phyloP scores from a whole-genome alignment of 2,113 vertebrate species.

The Phalacrocorax carbo region DNA sequence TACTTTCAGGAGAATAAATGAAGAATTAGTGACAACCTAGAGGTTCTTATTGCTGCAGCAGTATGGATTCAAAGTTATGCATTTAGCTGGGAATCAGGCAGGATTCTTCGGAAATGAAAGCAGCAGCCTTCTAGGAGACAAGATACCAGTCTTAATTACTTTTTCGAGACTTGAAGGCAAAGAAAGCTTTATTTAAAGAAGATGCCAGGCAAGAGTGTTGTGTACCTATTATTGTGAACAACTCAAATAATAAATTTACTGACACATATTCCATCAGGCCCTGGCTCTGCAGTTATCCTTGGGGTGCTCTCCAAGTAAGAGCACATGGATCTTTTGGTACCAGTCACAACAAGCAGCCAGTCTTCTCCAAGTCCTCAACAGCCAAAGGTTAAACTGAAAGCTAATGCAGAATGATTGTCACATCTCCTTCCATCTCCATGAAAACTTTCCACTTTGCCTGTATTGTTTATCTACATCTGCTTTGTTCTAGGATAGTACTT shows the following conservation, averaged over 20 bases:
- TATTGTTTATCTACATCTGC: not conserved
- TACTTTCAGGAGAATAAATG: not conserved
- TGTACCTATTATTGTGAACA: not conserved
- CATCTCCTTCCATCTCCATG: not conserved
- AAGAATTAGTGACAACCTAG: not conserved
- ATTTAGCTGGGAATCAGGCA: not conserved
- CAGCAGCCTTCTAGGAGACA: not conserved
- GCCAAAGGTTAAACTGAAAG: not conserved
- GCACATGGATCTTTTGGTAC: not conserved
- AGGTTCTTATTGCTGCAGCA: not conserved
- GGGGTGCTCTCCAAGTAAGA: not conserved
- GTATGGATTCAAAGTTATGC: not conserved
- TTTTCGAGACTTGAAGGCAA: not conserved
- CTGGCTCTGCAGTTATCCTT: not conserved
- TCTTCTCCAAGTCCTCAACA: not conserved
- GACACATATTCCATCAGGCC: not conserved
- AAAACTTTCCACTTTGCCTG: not conserved
- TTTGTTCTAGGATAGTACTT: not conserved
- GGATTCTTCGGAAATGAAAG: not conserved
- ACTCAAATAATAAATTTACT: not conserved
- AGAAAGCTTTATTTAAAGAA: not conserved
- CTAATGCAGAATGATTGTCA: not conserved
- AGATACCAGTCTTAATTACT: not conserved
- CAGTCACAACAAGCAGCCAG: not conserved
- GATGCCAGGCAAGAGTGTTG: not conserved